These are phyloP conservation scores for Acronicta psi DNA, from an alignment of 2,888 invertebrate genomes.

Conservation along the genomic window DNA sequence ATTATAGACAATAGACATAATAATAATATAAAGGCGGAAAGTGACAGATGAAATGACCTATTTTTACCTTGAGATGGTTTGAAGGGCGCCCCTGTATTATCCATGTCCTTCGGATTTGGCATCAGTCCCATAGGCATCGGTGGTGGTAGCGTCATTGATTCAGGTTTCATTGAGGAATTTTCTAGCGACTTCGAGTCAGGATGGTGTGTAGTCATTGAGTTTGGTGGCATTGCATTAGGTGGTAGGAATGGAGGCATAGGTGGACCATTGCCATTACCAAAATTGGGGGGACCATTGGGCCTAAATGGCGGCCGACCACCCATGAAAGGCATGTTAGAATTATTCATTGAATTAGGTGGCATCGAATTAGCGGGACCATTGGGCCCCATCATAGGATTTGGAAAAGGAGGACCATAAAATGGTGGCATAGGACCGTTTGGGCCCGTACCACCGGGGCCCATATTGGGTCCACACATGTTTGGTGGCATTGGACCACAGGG, in stretches of 20 bases:
- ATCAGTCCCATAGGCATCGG: conserved; percentile 65
- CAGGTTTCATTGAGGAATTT: conserved; percentile 38
- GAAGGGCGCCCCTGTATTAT: conserved; percentile 69
- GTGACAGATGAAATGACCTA: conserved; percentile 22
- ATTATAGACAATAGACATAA: conserved; percentile 28
- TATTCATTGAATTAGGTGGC: conserved; percentile 60
- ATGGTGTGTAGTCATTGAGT: conserved; percentile 55
- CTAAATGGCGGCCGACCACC: conserved; percentile 79
- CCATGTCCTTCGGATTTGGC: conserved; percentile 68
- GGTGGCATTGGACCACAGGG: conserved; percentile 61
- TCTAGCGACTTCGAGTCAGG: conserved; percentile 67
- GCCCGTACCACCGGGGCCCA: conserved; percentile 58
- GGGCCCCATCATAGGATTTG: conserved; percentile 67
- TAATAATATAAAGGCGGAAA: conserved; percentile 46
- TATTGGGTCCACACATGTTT: conserved; percentile 70
- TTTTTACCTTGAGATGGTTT: conserved; percentile 74
- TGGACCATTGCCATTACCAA: conserved; percentile 62
- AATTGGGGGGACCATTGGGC: conserved; percentile 74
- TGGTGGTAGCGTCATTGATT: conserved; percentile 63
- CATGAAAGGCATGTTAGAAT: conserved; percentile 77
- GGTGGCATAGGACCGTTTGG: conserved; percentile 67
- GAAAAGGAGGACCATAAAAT: conserved; percentile 57
- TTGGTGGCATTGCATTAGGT: conserved; percentile 60
- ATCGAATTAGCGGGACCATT: conserved; percentile 69
- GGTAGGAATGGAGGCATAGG: conserved; percentile 74